Evolutionary conservation across 2,797 vertebrate species (phyloP).

Genomic region (Sebastes oblongus): DNA sequence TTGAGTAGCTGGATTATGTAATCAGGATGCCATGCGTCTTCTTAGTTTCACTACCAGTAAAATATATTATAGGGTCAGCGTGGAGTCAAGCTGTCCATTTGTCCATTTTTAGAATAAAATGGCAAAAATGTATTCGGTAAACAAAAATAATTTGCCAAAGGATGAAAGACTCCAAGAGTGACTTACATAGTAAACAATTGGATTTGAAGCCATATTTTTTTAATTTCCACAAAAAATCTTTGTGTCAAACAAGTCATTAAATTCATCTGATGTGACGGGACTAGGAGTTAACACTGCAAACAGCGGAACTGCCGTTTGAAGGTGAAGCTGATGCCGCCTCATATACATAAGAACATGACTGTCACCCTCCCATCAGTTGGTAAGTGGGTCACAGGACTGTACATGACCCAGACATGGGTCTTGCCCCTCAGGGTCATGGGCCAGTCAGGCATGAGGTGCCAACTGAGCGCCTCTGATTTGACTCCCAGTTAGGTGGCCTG

Average conservation of each 20-base stretch:
- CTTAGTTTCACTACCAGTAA: not conserved
- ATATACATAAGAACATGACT: conserved; percentile 73
- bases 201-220: not conserved
- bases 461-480: conserved; percentile 79
- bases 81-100: not conserved
- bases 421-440: conserved; percentile 87
- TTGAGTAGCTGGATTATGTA: not conserved
- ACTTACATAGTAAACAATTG: not conserved
- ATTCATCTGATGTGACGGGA: not conserved
- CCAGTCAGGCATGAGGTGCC: conserved; percentile 89
- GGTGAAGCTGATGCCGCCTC: conserved; percentile 71
- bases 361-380: conserved; percentile 81
- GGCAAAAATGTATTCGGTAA: not conserved
- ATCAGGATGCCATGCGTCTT: not conserved
- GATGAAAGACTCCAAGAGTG: not conserved
- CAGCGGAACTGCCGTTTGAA: conserved; percentile 24
- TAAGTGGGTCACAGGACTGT: conserved; percentile 82
- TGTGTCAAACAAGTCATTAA: not conserved
- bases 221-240: not conserved
- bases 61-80: not conserved
- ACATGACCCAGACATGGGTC: conserved; percentile 87
- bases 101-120: not conserved
- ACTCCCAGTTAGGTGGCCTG: conserved; percentile 77
- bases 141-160: not conserved
- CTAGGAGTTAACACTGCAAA: conserved; percentile 5